Evolutionary conservation across 92 coral and sea anemone species (phyloP).

Genomic region (Epizoanthus illoricatus): DNA sequence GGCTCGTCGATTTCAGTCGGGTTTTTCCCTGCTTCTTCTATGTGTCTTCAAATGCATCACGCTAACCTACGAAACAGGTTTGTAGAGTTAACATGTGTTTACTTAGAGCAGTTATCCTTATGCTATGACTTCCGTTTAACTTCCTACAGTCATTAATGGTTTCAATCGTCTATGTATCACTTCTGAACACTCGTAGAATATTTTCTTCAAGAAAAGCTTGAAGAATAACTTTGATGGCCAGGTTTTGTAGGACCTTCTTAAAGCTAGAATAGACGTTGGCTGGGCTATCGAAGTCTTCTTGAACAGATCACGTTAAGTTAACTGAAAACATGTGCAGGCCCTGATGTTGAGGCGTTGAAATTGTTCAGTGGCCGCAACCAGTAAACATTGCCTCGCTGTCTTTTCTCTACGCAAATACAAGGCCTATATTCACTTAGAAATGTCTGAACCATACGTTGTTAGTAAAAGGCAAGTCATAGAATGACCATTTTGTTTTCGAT

Average conservation of each 20-base stretch:
- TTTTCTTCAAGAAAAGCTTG: slow-evolving; percentile 30
- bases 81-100: slow-evolving; percentile 58
- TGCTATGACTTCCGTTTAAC: slow-evolving; percentile 87
- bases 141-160: slow-evolving; percentile 56
- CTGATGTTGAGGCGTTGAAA: neutral
- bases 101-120: slow-evolving; percentile 51
- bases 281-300: neutral
- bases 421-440: slow-evolving; percentile 43
- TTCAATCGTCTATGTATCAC: neutral
- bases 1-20: slow-evolving; percentile 35
- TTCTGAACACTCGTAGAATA: neutral
- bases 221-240: neutral
- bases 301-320: neutral
- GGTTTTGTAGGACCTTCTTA: neutral
- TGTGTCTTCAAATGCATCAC: slow-evolving; percentile 39
- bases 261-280: neutral
- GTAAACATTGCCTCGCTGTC: slow-evolving; percentile 53
- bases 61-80: slow-evolving; percentile 53
- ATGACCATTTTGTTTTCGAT: slow-evolving; percentile 30
- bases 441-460: neutral
- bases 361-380: neutral
- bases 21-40: slow-evolving; percentile 28
- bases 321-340: slow-evolving; percentile 12
- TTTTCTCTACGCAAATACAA: slow-evolving; percentile 43
- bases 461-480: slow-evolving; percentile 3